Conservation (phyloP, 2,888 invertebrate genomes). For the Heliconius aoede region DNA sequence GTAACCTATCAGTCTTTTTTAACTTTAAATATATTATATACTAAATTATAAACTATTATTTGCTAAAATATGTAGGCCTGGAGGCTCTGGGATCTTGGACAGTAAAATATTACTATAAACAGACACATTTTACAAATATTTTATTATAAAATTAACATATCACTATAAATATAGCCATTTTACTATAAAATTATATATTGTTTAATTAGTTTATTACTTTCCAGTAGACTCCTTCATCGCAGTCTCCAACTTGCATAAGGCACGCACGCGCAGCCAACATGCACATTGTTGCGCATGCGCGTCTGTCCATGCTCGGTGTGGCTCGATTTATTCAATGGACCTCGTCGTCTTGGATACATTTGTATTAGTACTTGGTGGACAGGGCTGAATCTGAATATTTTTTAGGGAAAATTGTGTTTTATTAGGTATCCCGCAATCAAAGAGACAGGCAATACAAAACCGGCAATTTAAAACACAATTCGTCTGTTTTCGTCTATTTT, state of each 20-base stretch:
- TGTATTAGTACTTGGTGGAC: slow-evolving; percentile 59
- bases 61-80: too few species aligned
- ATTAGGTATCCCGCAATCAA: too few species aligned
- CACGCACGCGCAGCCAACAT: slow-evolving; percentile 48
- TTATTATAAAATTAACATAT: too few species aligned
- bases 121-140: too few species aligned
- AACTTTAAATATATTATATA: too few species aligned
- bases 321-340: slow-evolving; percentile 74
- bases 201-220: not conserved
- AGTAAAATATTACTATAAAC: too few species aligned
- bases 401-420: not conserved
- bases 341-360: slow-evolving; percentile 64
- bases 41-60: too few species aligned
- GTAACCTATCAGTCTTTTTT: too few species aligned
- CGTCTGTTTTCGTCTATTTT: too few species aligned
- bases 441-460: too few species aligned
- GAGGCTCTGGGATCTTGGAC: too few species aligned
- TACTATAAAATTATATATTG: not conserved
- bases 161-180: not conserved
- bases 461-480: too few species aligned
- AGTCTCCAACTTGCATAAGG: slow-evolving; percentile 41
- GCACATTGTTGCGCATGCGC: slow-evolving; percentile 50
- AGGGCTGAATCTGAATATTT: slow-evolving; percentile 40
- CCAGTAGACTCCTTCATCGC: not conserved
- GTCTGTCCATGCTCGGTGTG: slow-evolving; percentile 49